A percentile compares a stretch with the other conserved stretches of the same genome.
Conservation (phyloP, 2,113 vertebrate genomes). For the Lota lota region DNA sequence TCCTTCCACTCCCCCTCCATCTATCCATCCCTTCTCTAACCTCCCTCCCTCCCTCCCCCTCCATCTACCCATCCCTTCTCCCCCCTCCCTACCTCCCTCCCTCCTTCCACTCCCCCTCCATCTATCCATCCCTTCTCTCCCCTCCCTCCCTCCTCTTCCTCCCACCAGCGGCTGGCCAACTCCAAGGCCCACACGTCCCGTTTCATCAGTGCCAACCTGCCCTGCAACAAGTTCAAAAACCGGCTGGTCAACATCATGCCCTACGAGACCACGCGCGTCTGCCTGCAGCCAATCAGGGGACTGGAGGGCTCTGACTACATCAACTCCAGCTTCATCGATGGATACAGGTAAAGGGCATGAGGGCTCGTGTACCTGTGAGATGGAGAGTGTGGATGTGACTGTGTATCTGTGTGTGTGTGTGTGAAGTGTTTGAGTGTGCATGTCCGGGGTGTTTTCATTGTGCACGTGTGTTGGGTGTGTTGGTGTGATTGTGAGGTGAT, state of each 20-base stretch:
- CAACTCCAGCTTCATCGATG: constrained; percentile 95
- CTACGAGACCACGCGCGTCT: constrained; percentile 93
- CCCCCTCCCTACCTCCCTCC: not conserved
- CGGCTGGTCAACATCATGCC: constrained; percentile 99
- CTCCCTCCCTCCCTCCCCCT: not conserved
- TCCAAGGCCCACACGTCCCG: constrained; percentile 98
- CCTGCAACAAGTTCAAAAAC: constrained; percentile 99
- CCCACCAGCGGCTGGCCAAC: constrained; percentile 88
- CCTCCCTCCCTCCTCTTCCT: not conserved
- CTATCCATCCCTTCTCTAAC: too few species aligned
- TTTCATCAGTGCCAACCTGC: constrained; percentile 98
- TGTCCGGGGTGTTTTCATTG: not conserved
- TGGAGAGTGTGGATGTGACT: not conserved
- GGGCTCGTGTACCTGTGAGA: constrained; percentile 8
- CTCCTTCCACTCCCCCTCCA: not conserved
- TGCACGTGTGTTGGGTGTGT: constrained; percentile 2
- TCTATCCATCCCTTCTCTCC: not conserved
- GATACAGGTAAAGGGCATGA: constrained; percentile 83
- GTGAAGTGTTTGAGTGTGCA: not conserved
- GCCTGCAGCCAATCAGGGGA: constrained; percentile 95
- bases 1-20: too few species aligned
- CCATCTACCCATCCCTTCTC: too few species aligned
- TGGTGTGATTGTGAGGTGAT: constrained; percentile 1
- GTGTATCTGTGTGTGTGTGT: not conserved
- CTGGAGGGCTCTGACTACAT: constrained; percentile 97